These are phyloP conservation scores for Enteromius viviparus DNA, from an alignment of 2,797 vertebrate genomes.

Conservation along the genomic window DNA sequence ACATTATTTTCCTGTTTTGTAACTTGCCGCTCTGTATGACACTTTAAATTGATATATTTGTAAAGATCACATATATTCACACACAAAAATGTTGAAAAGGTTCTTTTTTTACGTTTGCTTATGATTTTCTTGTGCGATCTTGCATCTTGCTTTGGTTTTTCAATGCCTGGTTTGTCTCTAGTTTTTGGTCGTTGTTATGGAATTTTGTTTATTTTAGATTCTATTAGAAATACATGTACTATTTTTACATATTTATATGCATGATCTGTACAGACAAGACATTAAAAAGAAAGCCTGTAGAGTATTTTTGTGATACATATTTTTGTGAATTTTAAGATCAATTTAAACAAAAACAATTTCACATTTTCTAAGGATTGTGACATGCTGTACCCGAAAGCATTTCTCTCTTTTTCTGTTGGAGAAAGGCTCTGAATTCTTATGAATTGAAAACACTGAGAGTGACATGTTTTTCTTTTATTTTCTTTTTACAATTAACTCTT, in stretches of 20 bases:
- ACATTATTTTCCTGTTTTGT: slow-evolving; percentile 31
- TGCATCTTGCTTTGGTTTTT: slow-evolving; percentile 12
- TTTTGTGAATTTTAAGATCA: slow-evolving; percentile 11
- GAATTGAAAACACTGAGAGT: slow-evolving; percentile 7
- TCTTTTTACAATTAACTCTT: slow-evolving; percentile 22
- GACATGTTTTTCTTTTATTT: slow-evolving; percentile 24
- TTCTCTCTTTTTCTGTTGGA: slow-evolving; percentile 41
- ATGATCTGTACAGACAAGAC: slow-evolving; percentile 35
- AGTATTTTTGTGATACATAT: slow-evolving; percentile 9
- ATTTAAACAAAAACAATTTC: neutral
- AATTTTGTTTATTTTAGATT: slow-evolving; percentile 16
- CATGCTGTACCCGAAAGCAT: slow-evolving; percentile 20
- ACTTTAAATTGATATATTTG: slow-evolving; percentile 20
- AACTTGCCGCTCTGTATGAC: slow-evolving; percentile 18
- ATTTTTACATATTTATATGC: slow-evolving; percentile 43
- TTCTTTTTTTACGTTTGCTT: neutral
- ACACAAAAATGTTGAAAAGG: neutral
- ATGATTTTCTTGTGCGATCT: slow-evolving; percentile 5
- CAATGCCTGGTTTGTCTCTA: slow-evolving; percentile 35
- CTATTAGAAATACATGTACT: slow-evolving; percentile 28
- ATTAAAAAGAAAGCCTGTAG: neutral
- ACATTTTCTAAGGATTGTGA: slow-evolving; percentile 24
- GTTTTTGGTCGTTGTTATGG: slow-evolving; percentile 14
- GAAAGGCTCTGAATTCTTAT: slow-evolving; percentile 25
- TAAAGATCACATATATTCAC: slow-evolving; percentile 16